Base-by-base conservation (phyloP, 2,797 vertebrate species). In the Sylvilagus floridanus region DNA sequence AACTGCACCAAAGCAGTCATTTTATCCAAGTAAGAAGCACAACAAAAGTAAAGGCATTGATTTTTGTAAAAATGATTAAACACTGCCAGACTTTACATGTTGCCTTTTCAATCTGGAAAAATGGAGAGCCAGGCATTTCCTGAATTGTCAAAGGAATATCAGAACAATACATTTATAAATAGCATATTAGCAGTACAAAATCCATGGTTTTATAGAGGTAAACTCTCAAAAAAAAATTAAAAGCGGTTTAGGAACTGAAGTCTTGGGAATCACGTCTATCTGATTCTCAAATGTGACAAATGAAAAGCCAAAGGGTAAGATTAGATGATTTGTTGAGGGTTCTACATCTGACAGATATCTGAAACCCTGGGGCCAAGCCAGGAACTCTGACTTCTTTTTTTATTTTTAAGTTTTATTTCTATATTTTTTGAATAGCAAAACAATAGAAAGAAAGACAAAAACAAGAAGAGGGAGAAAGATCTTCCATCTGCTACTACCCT, bases 51-150 rank as follows among this genome's bases (percentile, higher is more conserved):
- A 89, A 35, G 65, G 0, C 83, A 60, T 14, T n/a, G 35, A 50
- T 78, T 91, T 90, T 75, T 57, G 88, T 92, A 90, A 1, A 89
- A 97, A 69, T 66, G 26, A 88, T 87, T 89, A 89, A 93, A 57
- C 8, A 81, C 63, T 52, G 8, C 63, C 30, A 88, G 54, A 84
- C 32, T 76, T 62, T 91, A 81, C 0, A 60, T 79, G 30, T 60
- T 78, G 30, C 9, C 87, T 89, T 83, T 68, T 84, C 13, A 91
- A 77, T 21, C 19, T 76, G 47, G 2, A 26, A 84, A 94, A 82
- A 54, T 52, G 4, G 7, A 54, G 54, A 89, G 37, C 9, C 35
- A 94, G 91, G 12, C n/a, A 75, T 91, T 95, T 78, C 32, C 47
- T 78, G 9, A 94, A 95, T 66, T 82, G 37, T 87, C 30, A 87